Percentiles rank a stretch among this genome's conserved stretches.
Evolutionary conservation across 2,797 vertebrate genomes (phyloP).

Genomic region (Paguma larvata): DNA sequence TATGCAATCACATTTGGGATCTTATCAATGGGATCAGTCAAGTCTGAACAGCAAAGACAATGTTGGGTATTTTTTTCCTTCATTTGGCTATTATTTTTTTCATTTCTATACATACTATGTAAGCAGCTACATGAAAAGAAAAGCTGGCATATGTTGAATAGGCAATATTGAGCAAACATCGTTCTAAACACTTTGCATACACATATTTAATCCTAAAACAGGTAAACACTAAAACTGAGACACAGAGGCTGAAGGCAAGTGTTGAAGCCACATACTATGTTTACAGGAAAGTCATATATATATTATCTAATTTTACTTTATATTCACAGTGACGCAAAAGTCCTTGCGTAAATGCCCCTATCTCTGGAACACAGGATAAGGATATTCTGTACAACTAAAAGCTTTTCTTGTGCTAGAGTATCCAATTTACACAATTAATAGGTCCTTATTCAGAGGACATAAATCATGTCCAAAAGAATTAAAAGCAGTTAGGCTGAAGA

Average conservation of each 20-base stretch:
- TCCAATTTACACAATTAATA: not conserved
- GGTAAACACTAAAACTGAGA: not conserved
- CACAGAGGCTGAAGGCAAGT: not conserved
- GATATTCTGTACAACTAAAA: not conserved
- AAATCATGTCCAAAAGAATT: not conserved
- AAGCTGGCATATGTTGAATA: not conserved
- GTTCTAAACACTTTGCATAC: not conserved
- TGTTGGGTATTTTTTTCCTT: not conserved
- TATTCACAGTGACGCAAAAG: not conserved
- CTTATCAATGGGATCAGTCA: not conserved
- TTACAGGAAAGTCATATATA: not conserved
- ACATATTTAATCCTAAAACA: not conserved
- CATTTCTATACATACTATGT: accelerated
- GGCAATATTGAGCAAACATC: not conserved
- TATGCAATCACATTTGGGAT: not conserved
- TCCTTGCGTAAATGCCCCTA: not conserved
- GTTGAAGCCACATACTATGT: not conserved
- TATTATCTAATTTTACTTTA: not conserved
- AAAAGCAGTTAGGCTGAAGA: not conserved
- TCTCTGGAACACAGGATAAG: not conserved
- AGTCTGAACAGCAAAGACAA: not conserved
- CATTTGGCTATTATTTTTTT: not conserved
- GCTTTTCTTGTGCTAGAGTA: not conserved
- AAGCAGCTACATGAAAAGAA: not conserved
- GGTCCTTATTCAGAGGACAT: not conserved